Evolutionary conservation across 2,113 vertebrate species (phyloP).

Genomic region (Pimephales promelas): DNA sequence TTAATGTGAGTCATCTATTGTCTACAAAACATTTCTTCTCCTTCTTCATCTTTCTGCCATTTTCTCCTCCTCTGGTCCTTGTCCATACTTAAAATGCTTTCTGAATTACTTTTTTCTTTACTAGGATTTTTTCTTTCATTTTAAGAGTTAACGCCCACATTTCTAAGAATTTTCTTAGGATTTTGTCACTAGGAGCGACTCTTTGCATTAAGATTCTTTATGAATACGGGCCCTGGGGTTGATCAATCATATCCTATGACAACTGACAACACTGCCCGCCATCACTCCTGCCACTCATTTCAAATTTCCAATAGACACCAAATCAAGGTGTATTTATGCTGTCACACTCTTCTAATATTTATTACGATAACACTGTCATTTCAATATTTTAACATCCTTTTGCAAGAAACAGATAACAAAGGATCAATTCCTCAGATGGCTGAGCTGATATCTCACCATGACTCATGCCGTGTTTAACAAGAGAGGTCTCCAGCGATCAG

Average conservation of each 20-base stretch:
- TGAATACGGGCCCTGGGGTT: too few species aligned
- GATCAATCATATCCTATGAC: neutral
- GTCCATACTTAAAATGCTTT: too few species aligned
- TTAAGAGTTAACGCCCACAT: too few species aligned
- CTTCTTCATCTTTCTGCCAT: too few species aligned
- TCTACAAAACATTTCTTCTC: too few species aligned
- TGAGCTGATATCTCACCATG: neutral
- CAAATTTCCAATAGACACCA: neutral
- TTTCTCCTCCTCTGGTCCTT: too few species aligned
- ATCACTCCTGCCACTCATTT: neutral
- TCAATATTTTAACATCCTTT: neutral
- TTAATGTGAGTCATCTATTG: too few species aligned
- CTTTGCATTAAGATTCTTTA: too few species aligned
- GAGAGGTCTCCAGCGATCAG: neutral
- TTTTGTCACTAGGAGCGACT: too few species aligned
- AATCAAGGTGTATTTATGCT: neutral
- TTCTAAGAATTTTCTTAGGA: too few species aligned
- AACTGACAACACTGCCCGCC: neutral
- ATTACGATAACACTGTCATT: neutral
- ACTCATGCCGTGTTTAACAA: neutral
- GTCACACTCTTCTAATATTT: neutral
- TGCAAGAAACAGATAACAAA: neutral
- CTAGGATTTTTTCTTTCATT: too few species aligned
- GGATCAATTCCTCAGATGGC: neutral
- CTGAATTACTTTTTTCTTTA: too few species aligned